Conservation (phyloP, 2,113 vertebrate species). For the Piaya cayana region DNA sequence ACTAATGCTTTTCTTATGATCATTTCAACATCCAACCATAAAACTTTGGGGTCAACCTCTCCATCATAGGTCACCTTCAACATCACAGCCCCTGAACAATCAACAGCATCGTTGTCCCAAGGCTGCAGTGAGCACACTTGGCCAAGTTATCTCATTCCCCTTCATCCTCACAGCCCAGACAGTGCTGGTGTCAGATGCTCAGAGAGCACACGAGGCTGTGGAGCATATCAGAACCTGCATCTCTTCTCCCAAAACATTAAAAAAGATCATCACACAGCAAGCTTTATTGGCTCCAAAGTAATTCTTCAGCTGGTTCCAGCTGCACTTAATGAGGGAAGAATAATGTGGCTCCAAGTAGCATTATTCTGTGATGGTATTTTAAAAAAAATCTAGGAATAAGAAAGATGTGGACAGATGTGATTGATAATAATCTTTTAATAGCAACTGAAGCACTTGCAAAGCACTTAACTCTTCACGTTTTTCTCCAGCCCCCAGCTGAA, state of each 20-base stretch:
- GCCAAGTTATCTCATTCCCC: not conserved
- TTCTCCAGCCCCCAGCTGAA: not conserved
- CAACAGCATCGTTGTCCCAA: not conserved
- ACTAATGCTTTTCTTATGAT: not conserved
- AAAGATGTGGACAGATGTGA: not conserved
- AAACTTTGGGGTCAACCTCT: not conserved
- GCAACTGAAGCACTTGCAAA: not conserved
- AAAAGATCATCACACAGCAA: not conserved
- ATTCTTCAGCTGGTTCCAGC: not conserved
- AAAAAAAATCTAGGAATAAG: not conserved
- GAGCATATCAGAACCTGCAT: not conserved
- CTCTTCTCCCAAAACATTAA: not conserved
- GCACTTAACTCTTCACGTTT: not conserved
- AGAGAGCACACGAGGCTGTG: not conserved
- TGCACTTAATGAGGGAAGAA: not conserved
- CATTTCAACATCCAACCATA: not conserved
- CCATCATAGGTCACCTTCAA: not conserved
- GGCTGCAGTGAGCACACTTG: not conserved
- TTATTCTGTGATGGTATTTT: not conserved
- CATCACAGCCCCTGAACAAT: not conserved
- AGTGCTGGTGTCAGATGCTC: not conserved
- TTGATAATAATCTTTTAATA: not conserved
- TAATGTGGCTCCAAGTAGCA: not conserved
- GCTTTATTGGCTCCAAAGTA: not conserved
- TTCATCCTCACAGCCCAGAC: fast-evolving